Conservation (phyloP, 2,797 vertebrate genomes). For the Pitangus sulphuratus region DNA sequence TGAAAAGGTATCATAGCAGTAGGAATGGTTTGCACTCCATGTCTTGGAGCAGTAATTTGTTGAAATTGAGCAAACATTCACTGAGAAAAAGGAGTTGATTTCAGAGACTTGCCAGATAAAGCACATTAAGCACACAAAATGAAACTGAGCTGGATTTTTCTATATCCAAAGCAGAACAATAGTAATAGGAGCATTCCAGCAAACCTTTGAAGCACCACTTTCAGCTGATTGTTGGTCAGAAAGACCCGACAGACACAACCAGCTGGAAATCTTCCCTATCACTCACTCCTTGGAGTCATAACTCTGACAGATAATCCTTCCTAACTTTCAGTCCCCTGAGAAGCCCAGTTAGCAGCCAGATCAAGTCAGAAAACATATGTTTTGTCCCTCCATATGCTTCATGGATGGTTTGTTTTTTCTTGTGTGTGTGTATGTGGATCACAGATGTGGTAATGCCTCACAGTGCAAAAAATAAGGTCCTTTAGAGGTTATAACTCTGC, state of each 20-base stretch:
- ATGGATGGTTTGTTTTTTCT: not conserved
- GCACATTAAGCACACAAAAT: not conserved
- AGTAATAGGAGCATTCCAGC: not conserved
- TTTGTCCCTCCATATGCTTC: not conserved
- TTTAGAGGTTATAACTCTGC: not conserved
- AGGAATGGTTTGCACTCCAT: not conserved
- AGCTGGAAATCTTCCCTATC: not conserved
- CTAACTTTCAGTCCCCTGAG: slow-evolving; percentile 1
- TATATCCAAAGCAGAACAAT: not conserved
- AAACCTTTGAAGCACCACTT: not conserved
- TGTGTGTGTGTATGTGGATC: not conserved
- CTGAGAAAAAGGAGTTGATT: not conserved
- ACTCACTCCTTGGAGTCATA: not conserved
- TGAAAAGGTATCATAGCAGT: not conserved
- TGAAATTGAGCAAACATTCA: not conserved
- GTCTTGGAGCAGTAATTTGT: not conserved
- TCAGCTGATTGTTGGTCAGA: not conserved
- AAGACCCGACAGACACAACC: not conserved
- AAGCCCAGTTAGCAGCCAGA: not conserved
- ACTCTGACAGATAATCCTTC: not conserved
- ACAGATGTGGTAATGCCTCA: not conserved
- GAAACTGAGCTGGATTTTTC: not conserved
- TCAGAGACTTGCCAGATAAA: not conserved
- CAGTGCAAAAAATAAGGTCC: not conserved
- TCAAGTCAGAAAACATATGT: not conserved